Conservation (phyloP, 1,140 invertebrate genomes). For the Nephotettix cincticeps region DNA sequence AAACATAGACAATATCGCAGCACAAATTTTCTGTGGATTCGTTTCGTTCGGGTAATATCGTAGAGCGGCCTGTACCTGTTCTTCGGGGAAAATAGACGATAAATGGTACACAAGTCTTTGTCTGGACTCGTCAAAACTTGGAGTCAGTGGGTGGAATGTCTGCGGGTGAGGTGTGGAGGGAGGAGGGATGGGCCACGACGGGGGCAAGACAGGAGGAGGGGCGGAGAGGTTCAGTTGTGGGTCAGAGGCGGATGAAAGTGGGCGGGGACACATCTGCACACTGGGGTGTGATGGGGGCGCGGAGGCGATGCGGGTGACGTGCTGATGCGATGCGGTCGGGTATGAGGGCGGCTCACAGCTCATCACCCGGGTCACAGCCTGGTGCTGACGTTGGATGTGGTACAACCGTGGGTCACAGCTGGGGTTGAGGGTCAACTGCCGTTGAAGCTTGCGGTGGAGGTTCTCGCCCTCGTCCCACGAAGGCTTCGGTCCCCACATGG, state of each 20-base stretch:
- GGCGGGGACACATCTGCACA: slow-evolving; percentile 44
- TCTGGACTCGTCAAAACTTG: slow-evolving; percentile 60
- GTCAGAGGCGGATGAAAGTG: slow-evolving; percentile 47
- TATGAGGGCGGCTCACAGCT: slow-evolving; percentile 42
- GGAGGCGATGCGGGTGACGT: slow-evolving; percentile 71
- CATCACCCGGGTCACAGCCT: slow-evolving; percentile 38
- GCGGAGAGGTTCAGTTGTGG: slow-evolving; percentile 34
- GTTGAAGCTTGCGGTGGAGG: slow-evolving; percentile 73
- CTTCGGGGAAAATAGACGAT: slow-evolving; percentile 82
- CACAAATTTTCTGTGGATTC: slow-evolving; percentile 85
- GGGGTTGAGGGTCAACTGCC: slow-evolving; percentile 81
- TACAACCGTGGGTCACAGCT: slow-evolving; percentile 68
- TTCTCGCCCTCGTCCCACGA: slow-evolving; percentile 54
- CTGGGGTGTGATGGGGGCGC: slow-evolving; percentile 56
- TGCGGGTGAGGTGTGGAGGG: slow-evolving; percentile 43
- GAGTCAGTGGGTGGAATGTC: slow-evolving; percentile 24
- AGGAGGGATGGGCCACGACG: slow-evolving; percentile 60
- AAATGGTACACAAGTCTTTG: slow-evolving; percentile 80
- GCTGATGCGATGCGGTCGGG: slow-evolving; percentile 37
- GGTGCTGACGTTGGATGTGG: slow-evolving; percentile 46
- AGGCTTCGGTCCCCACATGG: slow-evolving; percentile 29
- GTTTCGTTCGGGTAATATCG: slow-evolving; percentile 81
- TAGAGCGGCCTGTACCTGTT: slow-evolving; percentile 83
- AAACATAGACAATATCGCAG: slow-evolving; percentile 77
- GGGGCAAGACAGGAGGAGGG: slow-evolving; percentile 32